Conservation (phyloP, 2,113 vertebrate species). For the Nothobranchius kuhntae region DNA sequence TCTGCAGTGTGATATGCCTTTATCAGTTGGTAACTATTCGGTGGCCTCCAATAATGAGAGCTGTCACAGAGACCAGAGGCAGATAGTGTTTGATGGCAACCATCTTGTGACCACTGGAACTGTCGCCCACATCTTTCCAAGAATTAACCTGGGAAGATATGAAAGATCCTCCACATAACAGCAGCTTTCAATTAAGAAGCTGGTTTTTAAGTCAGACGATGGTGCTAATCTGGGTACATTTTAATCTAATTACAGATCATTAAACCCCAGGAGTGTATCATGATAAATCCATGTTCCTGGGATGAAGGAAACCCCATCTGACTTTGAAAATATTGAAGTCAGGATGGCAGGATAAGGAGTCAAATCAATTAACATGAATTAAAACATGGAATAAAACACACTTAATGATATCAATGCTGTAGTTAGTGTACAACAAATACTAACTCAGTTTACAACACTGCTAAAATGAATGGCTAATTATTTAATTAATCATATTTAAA, state of each 20-base stretch:
- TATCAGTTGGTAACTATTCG: slow-evolving; percentile 76
- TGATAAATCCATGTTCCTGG: slow-evolving; percentile 25
- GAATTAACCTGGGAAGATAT: slow-evolving; percentile 2
- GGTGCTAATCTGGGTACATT: slow-evolving; percentile 36
- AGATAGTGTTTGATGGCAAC: slow-evolving; percentile 64
- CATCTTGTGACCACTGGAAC: slow-evolving; percentile 68
- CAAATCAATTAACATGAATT: slow-evolving; percentile 32
- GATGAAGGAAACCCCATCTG: slow-evolving; percentile 28
- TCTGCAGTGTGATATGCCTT: slow-evolving; percentile 78
- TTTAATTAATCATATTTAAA: too few relatives aligned
- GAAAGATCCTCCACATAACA: slow-evolving; percentile 15
- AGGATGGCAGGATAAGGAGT: slow-evolving; percentile 7
- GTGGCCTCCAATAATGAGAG: slow-evolving; percentile 73
- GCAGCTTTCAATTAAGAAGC: background rate
- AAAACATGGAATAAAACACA: too few relatives aligned
- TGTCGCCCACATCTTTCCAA: slow-evolving; percentile 32
- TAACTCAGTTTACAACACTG: background rate
- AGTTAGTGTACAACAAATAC: too few relatives aligned
- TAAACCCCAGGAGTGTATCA: slow-evolving; percentile 28
- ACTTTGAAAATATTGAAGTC: slow-evolving; percentile 28
- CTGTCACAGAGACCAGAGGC: slow-evolving; percentile 63
- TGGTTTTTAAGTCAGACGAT: slow-evolving; percentile 14
- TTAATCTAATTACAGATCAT: slow-evolving; percentile 55
- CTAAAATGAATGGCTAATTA: background rate
- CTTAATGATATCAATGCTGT: too few relatives aligned